Evolutionary conservation across 2,113 vertebrate species (phyloP).

Genomic region (Pedionomus torquatus): DNA sequence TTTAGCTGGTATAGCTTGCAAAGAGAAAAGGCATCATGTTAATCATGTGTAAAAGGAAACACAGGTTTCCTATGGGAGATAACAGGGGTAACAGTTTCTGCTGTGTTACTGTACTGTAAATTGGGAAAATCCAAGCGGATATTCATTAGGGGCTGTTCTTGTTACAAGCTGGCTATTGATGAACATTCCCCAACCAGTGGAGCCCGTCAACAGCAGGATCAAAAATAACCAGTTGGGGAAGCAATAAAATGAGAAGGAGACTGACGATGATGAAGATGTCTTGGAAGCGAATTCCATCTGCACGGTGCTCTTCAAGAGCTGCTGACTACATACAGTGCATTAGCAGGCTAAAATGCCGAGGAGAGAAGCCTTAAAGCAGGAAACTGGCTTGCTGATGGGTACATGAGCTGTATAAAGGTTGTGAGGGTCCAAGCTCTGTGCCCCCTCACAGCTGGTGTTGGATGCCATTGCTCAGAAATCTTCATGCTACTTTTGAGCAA

Average conservation of each 20-base stretch:
- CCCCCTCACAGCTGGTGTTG: conserved; percentile 10
- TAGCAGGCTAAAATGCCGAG: not conserved
- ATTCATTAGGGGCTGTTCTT: not conserved
- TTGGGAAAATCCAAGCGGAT: not conserved
- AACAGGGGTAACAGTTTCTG: not conserved
- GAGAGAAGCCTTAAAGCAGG: not conserved
- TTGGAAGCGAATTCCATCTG: not conserved
- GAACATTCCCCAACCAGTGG: not conserved
- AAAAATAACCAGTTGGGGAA: not conserved
- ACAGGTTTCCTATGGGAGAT: not conserved
- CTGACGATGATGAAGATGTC: not conserved
- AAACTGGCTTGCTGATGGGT: not conserved
- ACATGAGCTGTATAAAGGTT: not conserved
- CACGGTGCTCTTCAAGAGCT: not conserved
- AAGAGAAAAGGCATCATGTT: not conserved
- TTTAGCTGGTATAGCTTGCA: not conserved
- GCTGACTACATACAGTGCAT: not conserved
- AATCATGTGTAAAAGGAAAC: not conserved
- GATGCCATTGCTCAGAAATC: conserved; percentile 37
- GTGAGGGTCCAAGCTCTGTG: not conserved
- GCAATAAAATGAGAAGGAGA: not conserved
- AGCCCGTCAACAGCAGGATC: not conserved
- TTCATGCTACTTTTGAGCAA: conserved; percentile 54
- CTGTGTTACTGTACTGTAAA: not conserved
- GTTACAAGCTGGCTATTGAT: not conserved